Percentiles rank a stretch among this genome's conserved stretches.
phyloP scores from a whole-genome alignment of 1,140 invertebrate genomes.

The Camponotus pennsylvanicus region DNA sequence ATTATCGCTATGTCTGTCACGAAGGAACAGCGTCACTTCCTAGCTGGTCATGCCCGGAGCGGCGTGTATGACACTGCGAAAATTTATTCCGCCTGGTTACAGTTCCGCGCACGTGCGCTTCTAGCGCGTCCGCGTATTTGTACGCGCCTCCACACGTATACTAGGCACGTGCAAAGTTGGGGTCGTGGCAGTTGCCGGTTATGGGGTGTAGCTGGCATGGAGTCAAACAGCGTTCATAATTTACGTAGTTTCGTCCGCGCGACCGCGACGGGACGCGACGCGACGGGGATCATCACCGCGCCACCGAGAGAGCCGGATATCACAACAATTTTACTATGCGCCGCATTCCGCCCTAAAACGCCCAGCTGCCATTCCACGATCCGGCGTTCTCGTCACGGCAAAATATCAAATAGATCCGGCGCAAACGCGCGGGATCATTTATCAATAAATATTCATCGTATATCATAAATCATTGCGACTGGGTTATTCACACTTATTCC shows the following conservation, averaged over 20 bases:
- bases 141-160: conserved; percentile 42
- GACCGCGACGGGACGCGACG: conserved; percentile 58
- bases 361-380: conserved; percentile 39
- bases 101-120: conserved; percentile 31
- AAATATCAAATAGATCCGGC: conserved; percentile 59
- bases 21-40: conserved; percentile 54
- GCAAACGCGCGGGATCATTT: conserved; percentile 44
- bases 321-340: conserved; percentile 74
- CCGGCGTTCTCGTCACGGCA: conserved; percentile 27
- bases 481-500: conserved; percentile 53
- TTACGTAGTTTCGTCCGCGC: conserved; percentile 80
- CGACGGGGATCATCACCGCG: conserved; percentile 59
- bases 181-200: conserved; percentile 70
- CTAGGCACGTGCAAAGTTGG: conserved; percentile 46
- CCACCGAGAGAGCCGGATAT: conserved; percentile 65
- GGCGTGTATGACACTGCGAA: conserved; percentile 72
- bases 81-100: conserved; percentile 77
- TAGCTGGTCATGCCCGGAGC: conserved; percentile 64
- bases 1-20: conserved; percentile 35
- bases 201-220: conserved; percentile 81
- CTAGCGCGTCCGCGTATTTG: not conserved
- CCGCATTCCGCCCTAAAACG: conserved; percentile 53
- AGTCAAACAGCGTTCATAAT: conserved; percentile 85
- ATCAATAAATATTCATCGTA: conserved; percentile 60
- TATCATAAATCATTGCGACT: conserved; percentile 53